phyloP scores from a whole-genome alignment of 2,888 invertebrate species.

The Chloromyia formosa region DNA sequence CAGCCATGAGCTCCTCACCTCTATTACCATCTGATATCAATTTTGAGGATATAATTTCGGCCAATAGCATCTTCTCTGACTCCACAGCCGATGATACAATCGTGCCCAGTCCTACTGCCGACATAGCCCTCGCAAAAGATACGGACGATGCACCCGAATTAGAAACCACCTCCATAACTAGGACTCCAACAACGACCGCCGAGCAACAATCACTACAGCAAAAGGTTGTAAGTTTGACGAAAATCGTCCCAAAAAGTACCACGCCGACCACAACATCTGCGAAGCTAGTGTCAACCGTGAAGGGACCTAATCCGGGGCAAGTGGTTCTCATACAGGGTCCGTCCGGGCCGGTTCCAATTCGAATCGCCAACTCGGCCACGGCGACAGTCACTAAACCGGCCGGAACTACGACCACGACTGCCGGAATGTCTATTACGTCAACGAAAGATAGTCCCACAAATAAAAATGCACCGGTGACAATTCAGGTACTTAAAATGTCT shows the following conservation, averaged over 20 bases:
- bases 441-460: not conserved
- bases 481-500: slow-evolving; percentile 56
- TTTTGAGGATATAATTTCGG: slow-evolving; percentile 28
- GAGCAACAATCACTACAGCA: not conserved
- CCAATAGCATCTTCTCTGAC: not conserved
- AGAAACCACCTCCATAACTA: not conserved
- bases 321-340: slow-evolving; percentile 49
- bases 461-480: slow-evolving; percentile 51
- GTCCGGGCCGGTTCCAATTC: slow-evolving; percentile 46
- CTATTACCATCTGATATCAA: not conserved
- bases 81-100: not conserved
- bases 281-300: slow-evolving; percentile 18
- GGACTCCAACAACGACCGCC: not conserved
- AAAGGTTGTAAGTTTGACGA: slow-evolving; percentile 35
- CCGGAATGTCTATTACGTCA: not conserved
- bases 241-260: slow-evolving; percentile 45
- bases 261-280: slow-evolving; percentile 23
- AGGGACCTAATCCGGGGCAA: slow-evolving; percentile 40
- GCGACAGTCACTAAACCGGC: not conserved
- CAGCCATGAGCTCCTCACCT: not conserved
- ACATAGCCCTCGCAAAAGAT: not conserved
- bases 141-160: not conserved
- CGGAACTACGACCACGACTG: not conserved
- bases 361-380: slow-evolving; percentile 41
- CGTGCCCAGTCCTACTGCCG: not conserved